Evolutionary conservation across 2,888 invertebrate genomes (phyloP), one percentile per base, ranked within the genome.

Genomic region (Petrophora chlorosata): DNA sequence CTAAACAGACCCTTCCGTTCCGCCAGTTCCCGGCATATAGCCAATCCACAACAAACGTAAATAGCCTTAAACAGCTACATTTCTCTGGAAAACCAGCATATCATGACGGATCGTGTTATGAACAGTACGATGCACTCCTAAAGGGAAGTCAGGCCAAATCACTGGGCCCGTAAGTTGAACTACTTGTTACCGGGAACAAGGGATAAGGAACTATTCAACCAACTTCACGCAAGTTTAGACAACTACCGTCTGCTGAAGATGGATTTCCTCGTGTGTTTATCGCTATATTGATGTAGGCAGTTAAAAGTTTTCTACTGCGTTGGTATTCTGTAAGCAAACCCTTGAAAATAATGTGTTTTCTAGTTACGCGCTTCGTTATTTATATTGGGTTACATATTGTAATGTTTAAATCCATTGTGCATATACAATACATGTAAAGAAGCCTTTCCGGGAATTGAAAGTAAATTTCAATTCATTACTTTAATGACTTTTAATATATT

Each of bases 41-140:
- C 26, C 14, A 26, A 15, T 23, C 9, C 38, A 38, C 16, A 35
- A 43, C 34, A 43, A 28, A 35, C 30, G 10, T 8, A 36, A 35
- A 38, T 17, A 36, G 19, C 13, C 23, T 10, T 34, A 57, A 51
- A 43, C 36, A 35, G 36, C 44, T 42, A 25, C 23, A 36, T 16
- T 25, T 12, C 29, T 2, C 22, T 53, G 52, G 50, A 56, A 52
- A 50, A 41, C 42, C 34, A 46, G 49, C 41, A 43, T 58, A 52
- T 44, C 51, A 40, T 53, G 59, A 59, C 52, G 52, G 52, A 54
- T 59, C 56, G 43, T 44, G 46, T 60, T 60, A 60, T 47, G 44
- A 30, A 57, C 57, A 49, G 39, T 19, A 57, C 53, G 47, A 3
- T 57, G 55, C 48, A 46, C 49, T 49, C 42, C 48, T 49, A 59